Evolutionary conservation across 2,888 invertebrate species (phyloP).

Genomic region (Hirtodrosophila cameraria): DNA sequence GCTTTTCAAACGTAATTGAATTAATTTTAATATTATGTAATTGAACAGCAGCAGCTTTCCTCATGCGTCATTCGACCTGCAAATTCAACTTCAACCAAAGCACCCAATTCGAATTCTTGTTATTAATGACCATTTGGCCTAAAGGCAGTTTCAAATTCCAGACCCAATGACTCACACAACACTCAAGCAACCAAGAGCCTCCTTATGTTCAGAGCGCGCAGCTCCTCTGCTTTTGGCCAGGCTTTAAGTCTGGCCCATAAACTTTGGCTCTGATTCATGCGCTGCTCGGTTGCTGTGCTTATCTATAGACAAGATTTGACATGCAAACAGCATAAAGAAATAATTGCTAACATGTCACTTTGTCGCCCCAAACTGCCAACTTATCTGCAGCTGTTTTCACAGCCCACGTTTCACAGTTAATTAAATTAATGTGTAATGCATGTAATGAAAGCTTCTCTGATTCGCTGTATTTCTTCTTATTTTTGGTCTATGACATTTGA

Average conservation of each 20-base stretch:
- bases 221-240: slow-evolving; percentile 19
- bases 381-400: background rate
- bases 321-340: slow-evolving; percentile 57
- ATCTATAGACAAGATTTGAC: slow-evolving; percentile 60
- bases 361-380: slow-evolving; percentile 9
- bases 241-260: slow-evolving; percentile 29
- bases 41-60: slow-evolving; percentile 32
- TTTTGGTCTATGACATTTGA: slow-evolving; percentile 50
- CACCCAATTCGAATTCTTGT: slow-evolving; percentile 35
- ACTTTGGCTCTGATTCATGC: slow-evolving; percentile 58
- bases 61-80: slow-evolving; percentile 48
- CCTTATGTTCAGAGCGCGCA: background rate
- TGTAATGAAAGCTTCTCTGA: slow-evolving; percentile 36
- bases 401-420: slow-evolving; percentile 55
- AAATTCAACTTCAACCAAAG: slow-evolving; percentile 12
- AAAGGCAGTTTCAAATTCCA: slow-evolving; percentile 51
- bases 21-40: slow-evolving; percentile 45
- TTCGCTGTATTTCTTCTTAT: slow-evolving; percentile 11
- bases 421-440: slow-evolving; percentile 68
- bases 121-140: slow-evolving; percentile 50
- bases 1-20: slow-evolving; percentile 34
- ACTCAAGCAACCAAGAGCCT: background rate
- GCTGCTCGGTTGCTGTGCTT: slow-evolving; percentile 22
- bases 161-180: slow-evolving; percentile 54
- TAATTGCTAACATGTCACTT: slow-evolving; percentile 57